Base-by-base conservation (phyloP, 2,797 vertebrate species). In the Sciaenops ocellatus region DNA sequence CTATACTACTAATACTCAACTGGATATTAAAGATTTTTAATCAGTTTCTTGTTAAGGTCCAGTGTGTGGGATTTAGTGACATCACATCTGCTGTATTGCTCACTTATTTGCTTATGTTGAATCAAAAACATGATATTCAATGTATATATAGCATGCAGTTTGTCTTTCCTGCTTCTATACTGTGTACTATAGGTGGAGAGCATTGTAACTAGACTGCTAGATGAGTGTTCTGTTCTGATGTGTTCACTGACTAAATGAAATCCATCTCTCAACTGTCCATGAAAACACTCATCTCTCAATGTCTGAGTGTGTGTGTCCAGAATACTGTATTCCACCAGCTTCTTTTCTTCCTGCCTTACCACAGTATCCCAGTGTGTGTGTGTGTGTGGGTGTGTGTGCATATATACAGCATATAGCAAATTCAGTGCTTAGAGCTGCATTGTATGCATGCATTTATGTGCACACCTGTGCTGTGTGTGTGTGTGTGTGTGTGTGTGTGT, bases 231-330 rank as follows among this genome's bases (percentile, higher is more conserved):
- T 73, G 52, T 76, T 38, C 34, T 48, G 51, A 41, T 85, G n/a
- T 75, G 56, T 69, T 88, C 62, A 26, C 50, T 65, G 73, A 84
- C 71, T 60, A 63, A 83, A 83, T 73, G 2, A 73, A 90, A 87
- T 84, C 90, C 67, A 81, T 82, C 69, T 46, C 41, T 89, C 82
- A 85, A 83, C 85, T 90, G 89, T 88, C 79, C 78, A 60, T 63
- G 66, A 41, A 50, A 55, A 51, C 26, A 89, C 79, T 85, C 79
- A 90, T 90, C 83, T 73, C 42, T 68, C 50, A 8, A 3, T 42
- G 66, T 62, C 24, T 61, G 55, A 64, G 70, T 38, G 24, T 72
- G 47, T 63, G 73, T 48, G 64, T 62, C 20, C 6, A 55, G 52
- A 15, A 28, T 47, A 34, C 18, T 11, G 5, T 59, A 30, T 63